Conservation (phyloP, 2,888 invertebrate genomes). For the Maniola hyperantus region DNA sequence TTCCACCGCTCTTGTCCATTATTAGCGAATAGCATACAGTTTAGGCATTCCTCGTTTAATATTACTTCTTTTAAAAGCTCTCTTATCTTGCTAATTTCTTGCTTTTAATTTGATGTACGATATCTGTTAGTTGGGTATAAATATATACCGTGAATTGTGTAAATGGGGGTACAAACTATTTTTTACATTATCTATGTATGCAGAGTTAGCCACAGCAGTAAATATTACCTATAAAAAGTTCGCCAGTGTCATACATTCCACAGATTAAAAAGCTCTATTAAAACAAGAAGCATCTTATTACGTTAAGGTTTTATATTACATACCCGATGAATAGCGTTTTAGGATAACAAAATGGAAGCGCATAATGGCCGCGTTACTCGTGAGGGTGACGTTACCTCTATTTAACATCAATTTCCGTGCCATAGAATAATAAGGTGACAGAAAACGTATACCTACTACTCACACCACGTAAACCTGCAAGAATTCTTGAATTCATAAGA, state of each 20-base stretch:
- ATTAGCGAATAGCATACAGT: constrained; percentile 7
- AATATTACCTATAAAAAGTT: constrained; percentile 26
- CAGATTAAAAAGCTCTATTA: constrained; percentile 34
- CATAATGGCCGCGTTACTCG: constrained; percentile 27
- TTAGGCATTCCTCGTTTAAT: constrained; percentile 6
- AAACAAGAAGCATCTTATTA: constrained; percentile 34
- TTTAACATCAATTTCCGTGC: constrained; percentile 33
- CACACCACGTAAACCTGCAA: constrained; percentile 37
- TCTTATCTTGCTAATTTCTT: constrained; percentile 1
- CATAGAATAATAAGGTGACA: constrained; percentile 34
- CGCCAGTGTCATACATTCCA: constrained; percentile 35
- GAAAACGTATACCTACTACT: constrained; percentile 29
- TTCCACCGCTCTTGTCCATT: too few relatives aligned
- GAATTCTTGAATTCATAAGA: constrained; percentile 27
- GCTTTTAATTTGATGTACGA: constrained; percentile 3
- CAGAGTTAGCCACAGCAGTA: constrained; percentile 36
- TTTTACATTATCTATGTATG: constrained; percentile 8
- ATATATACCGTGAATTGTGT: neutral
- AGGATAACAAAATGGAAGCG: constrained; percentile 31
- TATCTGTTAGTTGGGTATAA: constrained; percentile 12
- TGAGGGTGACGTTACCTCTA: constrained; percentile 33
- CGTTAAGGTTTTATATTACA: constrained; percentile 31
- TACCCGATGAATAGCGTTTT: constrained; percentile 33
- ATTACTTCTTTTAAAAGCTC: neutral
- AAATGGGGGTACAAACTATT: constrained; percentile 7